Evolutionary conservation across 1,140 invertebrate genomes (phyloP), one percentile per base, ranked within the genome.

Genomic region (Leptinotarsa defecta): DNA sequence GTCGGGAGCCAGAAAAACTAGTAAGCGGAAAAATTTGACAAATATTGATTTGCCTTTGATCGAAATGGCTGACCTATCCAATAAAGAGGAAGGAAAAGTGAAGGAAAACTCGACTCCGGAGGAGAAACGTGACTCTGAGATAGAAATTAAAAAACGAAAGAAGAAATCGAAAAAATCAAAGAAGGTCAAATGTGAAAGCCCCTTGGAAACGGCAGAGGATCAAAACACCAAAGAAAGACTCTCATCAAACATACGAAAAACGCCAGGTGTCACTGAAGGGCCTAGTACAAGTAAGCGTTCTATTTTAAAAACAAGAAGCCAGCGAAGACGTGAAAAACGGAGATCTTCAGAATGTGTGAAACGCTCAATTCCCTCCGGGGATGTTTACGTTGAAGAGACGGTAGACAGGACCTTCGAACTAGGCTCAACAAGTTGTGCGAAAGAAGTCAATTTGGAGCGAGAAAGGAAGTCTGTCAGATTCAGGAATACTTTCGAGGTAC

Each of bases 381-480:
- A 65, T 65, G 64, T 65, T 20, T 34, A 19, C 20, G 15, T 65
- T 15, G 64, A 65, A 65, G 64, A 65, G 13, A 27, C 20, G 13
- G 4, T n/a, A 19, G n/a, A 57, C 52, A 20, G 20, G 5, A 34
- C 64, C 4, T 34, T 27, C 6, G 64, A 65, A 19, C 20, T 1
- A 24, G 8, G 20, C 13, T 65, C 27, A 4, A 15, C 1, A 15
- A 65, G 20, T 34, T 8, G 13, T 19, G 20, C 3, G 64, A 65
- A 65, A 8, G 20, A 13, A 65, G 20, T 65, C 4, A 1, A 65
- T 20, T 22, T 19, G n/a, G 52, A 57, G n/a, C 52, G n/a, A 20
- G 64, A 27, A 57, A 57, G 49, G 3, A 71, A 71, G 24, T 71
- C 69, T 52, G 49, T 71, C 43, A 52, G 69, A 5, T 71, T 71